Percentiles rank a stretch among this genome's conserved stretches.
phyloP scores from a whole-genome alignment of 2,888 invertebrate species.

The Euplexia lucipara region DNA sequence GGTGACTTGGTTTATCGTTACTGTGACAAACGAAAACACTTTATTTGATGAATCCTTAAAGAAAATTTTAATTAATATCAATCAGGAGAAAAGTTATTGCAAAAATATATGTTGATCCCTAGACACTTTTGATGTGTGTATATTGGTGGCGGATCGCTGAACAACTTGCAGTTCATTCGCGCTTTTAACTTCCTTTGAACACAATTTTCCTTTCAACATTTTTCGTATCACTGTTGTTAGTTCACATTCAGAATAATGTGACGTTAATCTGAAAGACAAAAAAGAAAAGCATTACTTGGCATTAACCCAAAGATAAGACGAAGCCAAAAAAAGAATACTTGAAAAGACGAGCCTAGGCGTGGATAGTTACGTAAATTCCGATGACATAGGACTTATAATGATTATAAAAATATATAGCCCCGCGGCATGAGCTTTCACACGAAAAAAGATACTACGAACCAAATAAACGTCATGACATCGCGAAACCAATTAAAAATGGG shows the following conservation, averaged over 20 bases:
- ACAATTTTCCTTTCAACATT: too few relatives aligned
- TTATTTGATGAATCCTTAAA: too few relatives aligned
- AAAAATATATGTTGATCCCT: too few relatives aligned
- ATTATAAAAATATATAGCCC: neutral
- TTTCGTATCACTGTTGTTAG: too few relatives aligned
- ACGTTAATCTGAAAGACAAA: slow-evolving; percentile 17
- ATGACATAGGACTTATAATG: neutral
- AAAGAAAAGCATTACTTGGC: slow-evolving; percentile 33
- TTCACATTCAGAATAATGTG: neutral
- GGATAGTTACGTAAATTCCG: neutral
- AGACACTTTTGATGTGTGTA: too few relatives aligned
- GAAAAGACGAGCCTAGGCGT: neutral
- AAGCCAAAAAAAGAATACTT: slow-evolving; percentile 6
- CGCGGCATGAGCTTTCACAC: neutral
- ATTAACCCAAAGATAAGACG: slow-evolving; percentile 23
- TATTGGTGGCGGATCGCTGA: too few relatives aligned
- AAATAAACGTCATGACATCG: slow-evolving; percentile 34
- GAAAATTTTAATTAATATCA: too few relatives aligned
- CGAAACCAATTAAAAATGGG: slow-evolving; percentile 36
- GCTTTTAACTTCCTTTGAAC: too few relatives aligned
- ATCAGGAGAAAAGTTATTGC: too few relatives aligned
- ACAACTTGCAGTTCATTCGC: too few relatives aligned
- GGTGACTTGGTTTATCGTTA: too few relatives aligned
- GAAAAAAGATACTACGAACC: neutral
- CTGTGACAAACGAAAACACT: too few relatives aligned